These are phyloP conservation scores for Glomeris marginata DNA, from an alignment of 2,888 invertebrate genomes.

Conservation along the genomic window DNA sequence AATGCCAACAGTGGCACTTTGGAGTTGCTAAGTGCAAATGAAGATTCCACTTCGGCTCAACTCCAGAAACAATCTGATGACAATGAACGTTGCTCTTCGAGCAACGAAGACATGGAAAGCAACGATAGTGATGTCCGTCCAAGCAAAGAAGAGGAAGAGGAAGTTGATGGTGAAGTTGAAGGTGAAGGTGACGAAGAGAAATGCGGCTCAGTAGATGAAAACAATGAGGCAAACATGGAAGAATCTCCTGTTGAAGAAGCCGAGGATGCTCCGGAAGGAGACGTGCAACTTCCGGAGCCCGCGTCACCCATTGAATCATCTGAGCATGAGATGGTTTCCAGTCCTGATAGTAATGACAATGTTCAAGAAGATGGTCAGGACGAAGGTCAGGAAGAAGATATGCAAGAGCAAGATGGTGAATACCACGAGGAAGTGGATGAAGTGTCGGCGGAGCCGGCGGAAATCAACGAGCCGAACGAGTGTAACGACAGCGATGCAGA, in stretches of 20 bases:
- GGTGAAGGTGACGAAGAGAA: constrained; percentile 4
- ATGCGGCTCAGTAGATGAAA: constrained; percentile 1
- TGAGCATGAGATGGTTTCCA: too few relatives aligned
- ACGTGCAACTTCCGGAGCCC: too few relatives aligned
- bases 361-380: constrained; percentile 13
- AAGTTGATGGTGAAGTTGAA: constrained; percentile 1
- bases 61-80: too few relatives aligned
- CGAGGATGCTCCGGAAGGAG: background rate
- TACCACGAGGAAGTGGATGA: constrained; percentile 6
- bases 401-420: constrained; percentile 10
- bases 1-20: background rate
- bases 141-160: background rate
- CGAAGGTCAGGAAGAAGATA: constrained; percentile 15
- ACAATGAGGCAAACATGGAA: background rate
- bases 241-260: background rate
- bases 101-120: too few relatives aligned
- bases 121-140: too few relatives aligned
- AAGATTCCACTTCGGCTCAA: too few relatives aligned
- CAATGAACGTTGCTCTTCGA: too few relatives aligned
- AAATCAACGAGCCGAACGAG: background rate
- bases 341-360: background rate
- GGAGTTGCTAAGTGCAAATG: background rate
- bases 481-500: constrained; percentile 14
- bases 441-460: constrained; percentile 1
- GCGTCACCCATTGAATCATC: too few relatives aligned